Evolutionary conservation across 2,888 invertebrate species (phyloP), one percentile per base, ranked within the genome.

Genomic region (Bedellia somnulentella): DNA sequence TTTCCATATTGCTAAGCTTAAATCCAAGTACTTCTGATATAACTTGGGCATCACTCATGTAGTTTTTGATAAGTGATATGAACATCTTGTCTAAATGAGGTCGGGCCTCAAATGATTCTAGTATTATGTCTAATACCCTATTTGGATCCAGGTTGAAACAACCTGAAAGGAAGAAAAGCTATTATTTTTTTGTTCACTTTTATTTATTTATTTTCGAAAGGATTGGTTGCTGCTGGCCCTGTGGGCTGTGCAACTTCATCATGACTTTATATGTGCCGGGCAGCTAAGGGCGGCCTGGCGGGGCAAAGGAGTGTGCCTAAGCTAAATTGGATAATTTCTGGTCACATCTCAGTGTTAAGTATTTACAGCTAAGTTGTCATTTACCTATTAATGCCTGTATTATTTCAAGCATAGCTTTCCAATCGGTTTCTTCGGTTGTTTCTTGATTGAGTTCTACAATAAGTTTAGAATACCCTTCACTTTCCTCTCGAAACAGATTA

Each of bases 81-180:
- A 95, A 97, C 44, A 94, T 78, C 30, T 81, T 80, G 45, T 86
- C 83, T 57, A 87, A 80, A 43, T 88, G 81, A 1, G 89, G 86
- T 32, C 89, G 83, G 41, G 87, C 86, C 58, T 99, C 98, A 76
- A 99, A 97, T 15, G 93, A 91, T 64, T 99, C 98, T 45, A 99
- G 75, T 43, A 99, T 89, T 37, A 98, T 86, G 57, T 99, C 99
- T 40, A 98, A 73, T 9, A 97, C 96, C 51, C 98, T 80, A 63
- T 99, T 99, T 3, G 99, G 99, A 70, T 99, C 99, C 57, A 99
- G 81, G 75, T 98, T 98, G 60, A 99, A 99, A 62, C 96, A 97
- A 50, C 99, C 97, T 93, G 58, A 26, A 76, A 77, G 24, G 10
- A 26, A 14, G 6, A 14, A 14, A 26, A 10, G 14, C 8, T 14